Conservation (phyloP, 1,140 invertebrate genomes). For the Bombus haemorrhoidalis region DNA sequence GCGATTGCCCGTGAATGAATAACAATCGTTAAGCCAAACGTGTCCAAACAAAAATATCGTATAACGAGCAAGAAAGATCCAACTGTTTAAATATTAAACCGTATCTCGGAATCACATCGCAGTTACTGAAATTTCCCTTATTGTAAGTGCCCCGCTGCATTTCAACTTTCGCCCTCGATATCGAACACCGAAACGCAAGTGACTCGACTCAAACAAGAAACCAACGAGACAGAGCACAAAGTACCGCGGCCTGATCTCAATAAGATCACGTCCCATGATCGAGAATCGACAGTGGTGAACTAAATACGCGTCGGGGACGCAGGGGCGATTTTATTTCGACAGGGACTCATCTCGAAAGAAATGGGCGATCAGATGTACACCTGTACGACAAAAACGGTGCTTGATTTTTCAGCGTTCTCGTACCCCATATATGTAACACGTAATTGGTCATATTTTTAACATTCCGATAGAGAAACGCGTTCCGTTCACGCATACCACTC, state of each 20-base stretch:
- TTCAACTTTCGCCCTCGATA: not conserved
- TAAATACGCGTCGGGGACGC: not conserved
- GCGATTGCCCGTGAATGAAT: no score
- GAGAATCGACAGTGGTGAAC: not conserved
- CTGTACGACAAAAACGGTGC: constrained; percentile 54
- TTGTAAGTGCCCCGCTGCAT: not conserved
- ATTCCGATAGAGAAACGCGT: constrained; percentile 56
- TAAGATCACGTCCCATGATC: not conserved
- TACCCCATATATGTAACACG: constrained; percentile 78
- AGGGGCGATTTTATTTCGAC: constrained; percentile 14
- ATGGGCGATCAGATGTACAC: constrained; percentile 21
- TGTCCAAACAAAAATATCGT: no score
- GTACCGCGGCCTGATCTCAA: not conserved
- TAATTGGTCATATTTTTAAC: constrained; percentile 79
- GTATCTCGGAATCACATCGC: no score
- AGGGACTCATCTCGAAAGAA: constrained; percentile 2
- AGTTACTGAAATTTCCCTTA: no score
- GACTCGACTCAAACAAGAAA: not conserved
- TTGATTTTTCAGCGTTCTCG: constrained; percentile 61
- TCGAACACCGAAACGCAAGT: not conserved
- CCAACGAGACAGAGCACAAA: not conserved
- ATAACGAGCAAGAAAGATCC: not conserved
- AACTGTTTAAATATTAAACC: not conserved
- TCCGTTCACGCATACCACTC: constrained; percentile 55
- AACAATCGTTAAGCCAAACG: no score